Percentiles rank a stretch among this genome's conserved stretches.
Evolutionary conservation across 2,888 invertebrate genomes (phyloP).

Genomic region (Calameuta idolon): DNA sequence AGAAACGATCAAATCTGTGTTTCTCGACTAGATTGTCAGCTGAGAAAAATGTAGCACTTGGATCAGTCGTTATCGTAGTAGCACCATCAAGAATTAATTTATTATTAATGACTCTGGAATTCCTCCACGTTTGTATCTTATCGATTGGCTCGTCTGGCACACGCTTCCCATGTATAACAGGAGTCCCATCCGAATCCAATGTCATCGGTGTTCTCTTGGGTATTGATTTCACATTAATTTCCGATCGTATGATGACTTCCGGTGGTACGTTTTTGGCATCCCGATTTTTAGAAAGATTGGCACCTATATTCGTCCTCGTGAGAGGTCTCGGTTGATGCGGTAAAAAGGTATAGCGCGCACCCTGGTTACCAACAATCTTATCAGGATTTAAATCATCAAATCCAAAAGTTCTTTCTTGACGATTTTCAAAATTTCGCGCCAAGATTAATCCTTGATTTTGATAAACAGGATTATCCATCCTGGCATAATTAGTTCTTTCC

Average conservation of each 20-base stretch:
- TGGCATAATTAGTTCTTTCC: slow-evolving; percentile 35
- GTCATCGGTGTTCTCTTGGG: slow-evolving; percentile 74
- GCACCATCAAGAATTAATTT: slow-evolving; percentile 80
- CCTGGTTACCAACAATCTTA: slow-evolving; percentile 20
- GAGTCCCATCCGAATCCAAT: slow-evolving; percentile 79
- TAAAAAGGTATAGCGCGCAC: slow-evolving; percentile 41
- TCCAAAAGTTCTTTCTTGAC: slow-evolving; percentile 33
- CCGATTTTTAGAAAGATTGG: slow-evolving; percentile 63
- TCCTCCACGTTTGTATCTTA: slow-evolving; percentile 84
- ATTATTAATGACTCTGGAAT: slow-evolving; percentile 89
- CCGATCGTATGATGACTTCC: slow-evolving; percentile 77
- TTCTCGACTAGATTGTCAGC: slow-evolving; percentile 31
- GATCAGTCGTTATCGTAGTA: slow-evolving; percentile 74
- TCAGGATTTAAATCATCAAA: slow-evolving; percentile 20
- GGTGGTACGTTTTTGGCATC: slow-evolving; percentile 73
- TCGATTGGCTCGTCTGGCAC: slow-evolving; percentile 88
- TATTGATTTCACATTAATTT: slow-evolving; percentile 71
- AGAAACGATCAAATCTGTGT: slow-evolving; percentile 56
- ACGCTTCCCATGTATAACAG: slow-evolving; percentile 84
- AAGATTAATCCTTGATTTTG: slow-evolving; percentile 31
- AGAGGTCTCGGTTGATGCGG: slow-evolving; percentile 49
- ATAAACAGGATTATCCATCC: slow-evolving; percentile 23
- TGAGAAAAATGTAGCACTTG: slow-evolving; percentile 56
- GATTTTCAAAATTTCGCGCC: slow-evolving; percentile 39
- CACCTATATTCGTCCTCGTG: slow-evolving; percentile 58